These are phyloP conservation scores for Umimayanthus kanabou DNA, from an alignment of 92 coral and sea anemone genomes.

Conservation along the genomic window DNA sequence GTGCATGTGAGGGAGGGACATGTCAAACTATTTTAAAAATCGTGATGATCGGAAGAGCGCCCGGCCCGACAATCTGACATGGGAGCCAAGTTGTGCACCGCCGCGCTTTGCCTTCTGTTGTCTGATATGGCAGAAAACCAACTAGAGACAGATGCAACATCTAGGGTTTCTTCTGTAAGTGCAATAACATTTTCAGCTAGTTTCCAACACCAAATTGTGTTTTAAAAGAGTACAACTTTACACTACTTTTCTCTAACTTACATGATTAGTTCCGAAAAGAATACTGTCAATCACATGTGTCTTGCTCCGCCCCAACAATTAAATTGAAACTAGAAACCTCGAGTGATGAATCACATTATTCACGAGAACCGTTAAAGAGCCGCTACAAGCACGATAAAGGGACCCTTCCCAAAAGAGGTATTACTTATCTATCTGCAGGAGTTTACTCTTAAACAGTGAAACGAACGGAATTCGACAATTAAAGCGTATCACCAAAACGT, in stretches of 20 bases:
- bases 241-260: neutral
- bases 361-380: neutral
- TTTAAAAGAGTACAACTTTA: neutral
- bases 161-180: neutral
- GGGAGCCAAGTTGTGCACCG: neutral
- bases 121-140: neutral
- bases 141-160: neutral
- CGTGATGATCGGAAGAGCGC: neutral
- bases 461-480: too few species aligned
- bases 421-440: too few species aligned
- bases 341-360: neutral
- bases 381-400: neutral
- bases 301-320: conserved; percentile 32
- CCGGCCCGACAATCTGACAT: neutral
- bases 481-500: neutral
- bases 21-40: neutral
- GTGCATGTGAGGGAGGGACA: neutral
- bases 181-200: neutral
- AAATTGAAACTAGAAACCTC: conserved; percentile 13
- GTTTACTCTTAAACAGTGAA: too few species aligned
- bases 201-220: neutral
- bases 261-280: neutral
- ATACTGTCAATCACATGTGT: neutral
- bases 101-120: conserved; percentile 21
- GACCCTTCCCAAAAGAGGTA: neutral